Evolutionary conservation across 2,113 vertebrate species (phyloP), one percentile per base, ranked within the genome.

Genomic region (Orthonyx spaldingii): DNA sequence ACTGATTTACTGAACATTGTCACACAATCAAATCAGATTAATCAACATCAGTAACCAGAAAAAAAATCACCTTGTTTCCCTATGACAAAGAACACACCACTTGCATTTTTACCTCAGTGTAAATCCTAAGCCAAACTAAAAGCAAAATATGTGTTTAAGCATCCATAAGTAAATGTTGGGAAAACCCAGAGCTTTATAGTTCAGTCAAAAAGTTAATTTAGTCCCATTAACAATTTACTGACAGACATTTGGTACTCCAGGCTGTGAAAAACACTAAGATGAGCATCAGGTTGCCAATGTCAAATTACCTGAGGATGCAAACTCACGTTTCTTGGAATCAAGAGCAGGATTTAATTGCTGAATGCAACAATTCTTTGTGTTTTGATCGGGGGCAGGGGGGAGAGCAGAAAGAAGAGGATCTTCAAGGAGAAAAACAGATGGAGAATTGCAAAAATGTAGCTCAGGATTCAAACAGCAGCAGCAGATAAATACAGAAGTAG

Each of bases 281-380:
- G 79, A 93, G 60, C 79, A 68, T 6, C 52, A 88, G 68, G 52
- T 5, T 94, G 82, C 85, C 79, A 24, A 11, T 17, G 68, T 41
- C 66, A 93, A 88, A 88, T 64, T 84, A 96, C 37, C 75, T 26
- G 63, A 94, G 81, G 66, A 91, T 87, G 84, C 78, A 93, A 94
- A 77, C 32, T 90, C 68, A 6, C 2, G 19, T 80, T 66, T 86
- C 71, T 66, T 69, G 47, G 60, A 94, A 63, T 11, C 21, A 74
- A 83, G 59, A 2, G 2, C 17, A 55, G 59, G 37, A 37, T 41
- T 91, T 83, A 96, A 83, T 21, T 90, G 78, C 46, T 42, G 49
- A 69, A 69, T 32, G 50, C 14, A 87, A 50, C 39, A 59, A 47
- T 41, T 88, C 74, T 53, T 69, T 72, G 14, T 63, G 16, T 61